Evolutionary conservation across 2,888 invertebrate genomes (phyloP), one percentile per base, ranked within the genome.

Genomic region (Smittia sp.): DNA sequence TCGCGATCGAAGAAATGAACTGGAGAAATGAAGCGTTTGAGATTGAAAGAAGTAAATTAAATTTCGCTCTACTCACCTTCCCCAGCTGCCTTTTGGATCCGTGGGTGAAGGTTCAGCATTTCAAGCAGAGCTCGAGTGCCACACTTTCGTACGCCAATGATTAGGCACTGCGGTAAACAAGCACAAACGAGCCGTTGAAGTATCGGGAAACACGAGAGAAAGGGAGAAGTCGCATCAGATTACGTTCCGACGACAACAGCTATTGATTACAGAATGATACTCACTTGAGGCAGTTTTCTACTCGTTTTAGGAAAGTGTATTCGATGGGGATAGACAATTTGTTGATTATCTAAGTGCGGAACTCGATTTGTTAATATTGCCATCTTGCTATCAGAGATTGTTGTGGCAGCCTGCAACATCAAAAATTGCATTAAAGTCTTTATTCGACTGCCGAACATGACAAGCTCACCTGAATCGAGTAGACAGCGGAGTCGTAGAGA

Each of bases 1-100:
- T 94, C 93, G 73, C 95, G 88, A 84, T 98, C 97, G 83, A 99
- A 98, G 85, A 96, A 98, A 83, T 98, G 98, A 39, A 96, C 93
- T n/a, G n/a, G n/a, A n/a, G n/a, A n/a, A n/a, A n/a, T n/a, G n/a
- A n/a, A n/a, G n/a, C n/a, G n/a, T n/a, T n/a, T n/a, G n/a, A n/a
- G n/a, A n/a, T n/a, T n/a, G n/a, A n/a, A n/a, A n/a, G n/a, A n/a
- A n/a, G n/a, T n/a, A n/a, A n/a, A n/a, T n/a, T n/a, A n/a, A n/a
- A n/a, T n/a, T n/a, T n/a, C n/a, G n/a, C n/a, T n/a, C n/a, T n/a
- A n/a, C n/a, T n/a, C n/a, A n/a, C n/a, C n/a, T 84, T 98, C 98
- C 22, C 94, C 93, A 15, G 93, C 92, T 1, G 96, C 95, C 79
- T 94, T 94, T 81, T 94, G 94, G 74, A 96, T 91, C 84, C 90